Conservation (phyloP, 1,140 invertebrate genomes). For the Charaxes varanes region DNA sequence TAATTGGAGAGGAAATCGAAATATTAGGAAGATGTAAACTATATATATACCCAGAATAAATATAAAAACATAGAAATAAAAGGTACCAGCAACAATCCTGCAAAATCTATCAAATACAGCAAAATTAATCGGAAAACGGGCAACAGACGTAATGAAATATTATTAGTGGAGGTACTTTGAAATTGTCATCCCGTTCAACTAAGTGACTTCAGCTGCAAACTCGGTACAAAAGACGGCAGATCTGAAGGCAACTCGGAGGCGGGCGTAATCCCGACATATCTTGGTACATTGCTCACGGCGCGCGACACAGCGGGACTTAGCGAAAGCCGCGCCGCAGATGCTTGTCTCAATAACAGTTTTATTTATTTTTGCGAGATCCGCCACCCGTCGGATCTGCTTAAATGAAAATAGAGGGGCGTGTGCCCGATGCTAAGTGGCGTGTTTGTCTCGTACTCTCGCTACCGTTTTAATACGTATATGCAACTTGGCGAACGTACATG, state of each 20-base stretch:
- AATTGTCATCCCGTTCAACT: constrained; percentile 37
- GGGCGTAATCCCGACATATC: constrained; percentile 67
- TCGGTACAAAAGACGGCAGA: constrained; percentile 49
- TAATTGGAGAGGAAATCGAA: too few relatives aligned
- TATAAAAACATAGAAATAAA: too few relatives aligned
- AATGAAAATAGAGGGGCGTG: constrained; percentile 61
- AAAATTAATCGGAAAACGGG: too few relatives aligned
- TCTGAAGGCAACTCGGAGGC: constrained; percentile 38
- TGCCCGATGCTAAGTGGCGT: constrained; percentile 20
- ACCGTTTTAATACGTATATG: too few relatives aligned
- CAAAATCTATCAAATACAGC: too few relatives aligned
- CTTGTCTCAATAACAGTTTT: constrained; percentile 74
- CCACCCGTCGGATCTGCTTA: constrained; percentile 53
- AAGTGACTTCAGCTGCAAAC: constrained; percentile 60
- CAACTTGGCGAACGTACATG: too few relatives aligned
- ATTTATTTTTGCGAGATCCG: constrained; percentile 71
- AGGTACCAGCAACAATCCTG: neutral
- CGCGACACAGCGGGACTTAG: constrained; percentile 66
- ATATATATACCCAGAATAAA: too few relatives aligned
- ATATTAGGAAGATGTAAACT: too few relatives aligned
- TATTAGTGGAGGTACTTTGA: constrained; percentile 17
- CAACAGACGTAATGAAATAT: neutral
- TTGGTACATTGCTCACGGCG: constrained; percentile 65
- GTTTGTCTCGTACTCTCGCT: constrained; percentile 15
- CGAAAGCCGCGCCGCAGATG: constrained; percentile 67